A percentile compares a stretch with the other conserved stretches of the same genome.
Conservation (phyloP, 1,140 invertebrate genomes). For the Tetragonula clypearis region DNA sequence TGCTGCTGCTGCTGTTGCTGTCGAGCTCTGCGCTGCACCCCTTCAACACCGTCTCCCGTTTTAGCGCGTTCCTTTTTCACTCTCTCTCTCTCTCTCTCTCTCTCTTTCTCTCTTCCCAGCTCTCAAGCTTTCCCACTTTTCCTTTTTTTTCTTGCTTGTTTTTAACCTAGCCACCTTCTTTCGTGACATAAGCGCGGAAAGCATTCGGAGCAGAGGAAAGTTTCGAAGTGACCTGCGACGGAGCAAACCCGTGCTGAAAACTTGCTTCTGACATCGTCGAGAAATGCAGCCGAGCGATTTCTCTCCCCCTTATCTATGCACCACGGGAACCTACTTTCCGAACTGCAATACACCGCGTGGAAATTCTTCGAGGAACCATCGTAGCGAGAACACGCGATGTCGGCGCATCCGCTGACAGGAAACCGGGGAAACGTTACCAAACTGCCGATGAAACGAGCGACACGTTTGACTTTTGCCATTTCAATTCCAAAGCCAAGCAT, state of each 20-base stretch:
- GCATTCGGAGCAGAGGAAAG: background rate
- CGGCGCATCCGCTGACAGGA: background rate
- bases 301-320: constrained; percentile 2
- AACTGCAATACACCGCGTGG: constrained; percentile 14
- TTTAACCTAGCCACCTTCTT: constrained; percentile 6
- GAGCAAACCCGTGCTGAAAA: background rate
- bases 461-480: constrained; percentile 11
- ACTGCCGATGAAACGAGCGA: constrained; percentile 26
- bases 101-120: too few species aligned
- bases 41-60: constrained; percentile 6
- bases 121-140: background rate
- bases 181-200: background rate
- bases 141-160: background rate
- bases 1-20: constrained; percentile 19
- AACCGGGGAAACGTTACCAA: constrained; percentile 14
- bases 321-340: constrained; percentile 13
- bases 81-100: background rate
- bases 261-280: constrained; percentile 10
- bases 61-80: background rate
- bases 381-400: constrained; percentile 9
- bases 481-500: background rate
- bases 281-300: constrained; percentile 8
- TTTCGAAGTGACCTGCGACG: constrained; percentile 25
- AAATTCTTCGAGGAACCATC: constrained; percentile 21
- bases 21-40: constrained; percentile 13